Conservation (phyloP, 2,888 invertebrate species). For the Amiota minor region DNA sequence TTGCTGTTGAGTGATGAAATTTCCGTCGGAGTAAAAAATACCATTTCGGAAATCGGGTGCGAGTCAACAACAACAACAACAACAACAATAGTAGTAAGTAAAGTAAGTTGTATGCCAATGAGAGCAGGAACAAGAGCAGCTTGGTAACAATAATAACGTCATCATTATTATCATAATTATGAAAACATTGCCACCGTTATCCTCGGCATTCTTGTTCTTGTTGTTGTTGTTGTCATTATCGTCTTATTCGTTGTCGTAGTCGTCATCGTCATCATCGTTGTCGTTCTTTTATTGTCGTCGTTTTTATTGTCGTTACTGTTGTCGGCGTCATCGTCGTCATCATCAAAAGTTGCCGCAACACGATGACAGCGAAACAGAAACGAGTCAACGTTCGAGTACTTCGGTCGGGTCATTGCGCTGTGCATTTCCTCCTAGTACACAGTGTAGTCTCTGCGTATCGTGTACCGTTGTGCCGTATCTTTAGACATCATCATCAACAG, state of each 20-base stretch:
- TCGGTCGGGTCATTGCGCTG: conserved; percentile 70
- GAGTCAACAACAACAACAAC: neutral
- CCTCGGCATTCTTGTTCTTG: neutral
- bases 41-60: neutral
- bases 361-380: conserved; percentile 61
- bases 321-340: conserved; percentile 38
- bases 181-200: conserved; percentile 6
- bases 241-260: conserved; percentile 44
- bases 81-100: neutral
- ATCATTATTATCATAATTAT: conserved; percentile 15
- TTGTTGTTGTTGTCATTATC: conserved; percentile 16
- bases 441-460: conserved; percentile 20
- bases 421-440: conserved; percentile 44
- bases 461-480: neutral
- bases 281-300: conserved; percentile 38
- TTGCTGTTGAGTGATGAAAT: too few species aligned
- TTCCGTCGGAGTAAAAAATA: too few species aligned
- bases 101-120: neutral
- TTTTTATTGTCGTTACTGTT: conserved; percentile 32
- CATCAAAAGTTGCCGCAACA: conserved; percentile 56
- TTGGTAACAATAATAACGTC: conserved; percentile 22
- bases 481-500: neutral
- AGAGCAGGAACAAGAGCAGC: conserved; percentile 18
- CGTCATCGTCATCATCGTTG: conserved; percentile 34
- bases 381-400: conserved; percentile 70